Base-by-base conservation (phyloP, 2,113 vertebrate genomes). In the Cheirogaleus medius region DNA sequence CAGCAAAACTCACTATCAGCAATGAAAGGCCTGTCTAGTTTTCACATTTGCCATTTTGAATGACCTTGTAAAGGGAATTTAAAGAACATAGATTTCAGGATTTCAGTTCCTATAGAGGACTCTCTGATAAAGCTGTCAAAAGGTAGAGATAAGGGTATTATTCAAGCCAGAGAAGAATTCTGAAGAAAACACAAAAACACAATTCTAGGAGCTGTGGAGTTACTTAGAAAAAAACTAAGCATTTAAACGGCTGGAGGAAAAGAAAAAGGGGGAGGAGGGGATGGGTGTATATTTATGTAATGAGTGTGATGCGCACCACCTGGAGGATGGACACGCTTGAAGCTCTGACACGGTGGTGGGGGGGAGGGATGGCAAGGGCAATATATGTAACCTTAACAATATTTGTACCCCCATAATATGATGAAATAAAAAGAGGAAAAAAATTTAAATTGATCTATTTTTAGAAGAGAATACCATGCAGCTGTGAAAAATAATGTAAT, bases 101-200 rank as follows among this genome's bases (percentile, higher is more conserved):
- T 56, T 56, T 56, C 18, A 56, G 18, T 56, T 56, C 54, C 54
- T 21, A 56, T 1, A 39, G 69, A 88, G 77, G 52, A 81, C 12
- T 63, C 54, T 63, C 44, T 49, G 56, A 85, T 56, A 47, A 90
- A 71, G 37, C 91, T 58, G 11, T n/a, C 37, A 4, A 56, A 6
- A 60, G 47, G 44, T 37, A 25, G n/a, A 71, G 20, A 64, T 69
- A 68, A 80, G 91, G 82, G 34, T n/a, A 49, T 86, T 83, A 60
- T 85, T 96, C 77, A 58, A 58, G 42, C 52, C 39, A 94, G 68
- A 83, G 90, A 68, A 93, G 63, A 81, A 87, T 76, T 95, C 56
- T 83, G 23, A 88, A 78, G 60, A 87, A 97, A 78, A 56, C 58
- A 82, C 13, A n/a, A 12, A 42, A 60, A 44, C 47, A 60, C 27